These are phyloP conservation scores for Holothuria scabra DNA, from an alignment of 53 echinoderm and acorn worm genomes.

Conservation along the genomic window DNA sequence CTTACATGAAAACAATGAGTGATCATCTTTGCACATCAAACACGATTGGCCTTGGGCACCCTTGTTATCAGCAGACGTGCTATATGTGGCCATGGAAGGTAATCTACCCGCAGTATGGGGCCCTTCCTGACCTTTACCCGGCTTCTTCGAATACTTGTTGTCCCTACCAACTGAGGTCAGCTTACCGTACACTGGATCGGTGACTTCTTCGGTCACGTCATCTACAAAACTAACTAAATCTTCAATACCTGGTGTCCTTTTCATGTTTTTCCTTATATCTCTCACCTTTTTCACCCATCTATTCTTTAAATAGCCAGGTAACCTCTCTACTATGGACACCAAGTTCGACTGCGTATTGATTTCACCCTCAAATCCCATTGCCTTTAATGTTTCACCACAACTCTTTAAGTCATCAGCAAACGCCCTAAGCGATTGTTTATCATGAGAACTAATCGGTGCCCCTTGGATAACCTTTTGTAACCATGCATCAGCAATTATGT, in stretches of 20 bases:
- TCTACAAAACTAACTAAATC: constrained; percentile 15
- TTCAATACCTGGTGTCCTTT: neutral
- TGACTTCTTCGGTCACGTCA: neutral
- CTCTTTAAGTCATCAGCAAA: constrained; percentile 56
- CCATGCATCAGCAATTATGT: constrained; percentile 60
- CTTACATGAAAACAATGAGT: constrained; percentile 45
- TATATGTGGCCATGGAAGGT: too few relatives aligned
- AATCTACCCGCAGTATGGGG: too few relatives aligned
- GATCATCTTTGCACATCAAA: neutral
- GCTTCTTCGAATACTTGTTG: neutral
- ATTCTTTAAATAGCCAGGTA: constrained; percentile 42
- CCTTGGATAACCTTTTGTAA: constrained; percentile 45
- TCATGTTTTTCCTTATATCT: neutral
- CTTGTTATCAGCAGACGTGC: neutral
- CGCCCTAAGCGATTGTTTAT: constrained; percentile 33
- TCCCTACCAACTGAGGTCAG: neutral
- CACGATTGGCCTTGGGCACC: neutral
- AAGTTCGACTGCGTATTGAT: constrained; percentile 41
- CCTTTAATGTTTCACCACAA: constrained; percentile 48
- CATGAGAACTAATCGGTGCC: constrained; percentile 7
- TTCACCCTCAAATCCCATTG: constrained; percentile 49
- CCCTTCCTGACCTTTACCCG: too few relatives aligned
- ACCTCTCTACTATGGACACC: constrained; percentile 8
- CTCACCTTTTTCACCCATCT: constrained; percentile 52
- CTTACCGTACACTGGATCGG: constrained; percentile 28